A percentile compares a stretch with the other conserved stretches of the same genome.
Evolutionary conservation across 2,113 vertebrate genomes (phyloP).

Genomic region (Siphamia tubifer): DNA sequence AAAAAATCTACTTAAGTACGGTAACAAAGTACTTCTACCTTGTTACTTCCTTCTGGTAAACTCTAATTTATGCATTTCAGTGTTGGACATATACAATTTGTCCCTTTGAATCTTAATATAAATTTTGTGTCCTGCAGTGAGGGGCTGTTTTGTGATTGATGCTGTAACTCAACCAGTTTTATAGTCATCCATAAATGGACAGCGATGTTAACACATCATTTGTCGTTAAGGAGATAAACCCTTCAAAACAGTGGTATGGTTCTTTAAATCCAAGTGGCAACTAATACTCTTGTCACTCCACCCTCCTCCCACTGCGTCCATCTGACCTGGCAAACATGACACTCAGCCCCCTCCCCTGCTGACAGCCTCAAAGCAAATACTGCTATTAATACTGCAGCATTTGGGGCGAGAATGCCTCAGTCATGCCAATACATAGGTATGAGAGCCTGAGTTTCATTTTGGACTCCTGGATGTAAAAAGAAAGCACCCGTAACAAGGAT

Average conservation of each 20-base stretch:
- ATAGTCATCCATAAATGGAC: background rate
- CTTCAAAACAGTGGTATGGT: background rate
- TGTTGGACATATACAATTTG: no score
- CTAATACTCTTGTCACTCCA: background rate
- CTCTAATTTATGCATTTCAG: no score
- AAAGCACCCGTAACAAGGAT: background rate
- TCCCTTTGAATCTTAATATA: no score
- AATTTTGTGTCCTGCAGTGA: no score
- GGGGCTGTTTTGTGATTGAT: no score
- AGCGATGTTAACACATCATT: background rate
- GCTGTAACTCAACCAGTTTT: no score
- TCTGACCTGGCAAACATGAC: slow-evolving; percentile 63
- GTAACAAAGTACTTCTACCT: no score
- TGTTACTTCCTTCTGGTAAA: no score
- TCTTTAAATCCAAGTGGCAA: background rate
- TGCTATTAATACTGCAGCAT: slow-evolving; percentile 74
- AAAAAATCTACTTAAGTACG: no score
- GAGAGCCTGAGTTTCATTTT: slow-evolving; percentile 13
- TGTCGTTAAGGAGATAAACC: background rate
- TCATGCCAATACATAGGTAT: slow-evolving; percentile 13
- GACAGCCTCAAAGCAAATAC: slow-evolving; percentile 74
- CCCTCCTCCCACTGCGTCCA: background rate
- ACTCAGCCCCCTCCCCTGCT: slow-evolving; percentile 39
- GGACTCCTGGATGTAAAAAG: slow-evolving; percentile 2
- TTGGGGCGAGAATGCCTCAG: slow-evolving; percentile 38